Conservation (phyloP, 2,888 invertebrate genomes). For the Cheilosia vulpina region DNA sequence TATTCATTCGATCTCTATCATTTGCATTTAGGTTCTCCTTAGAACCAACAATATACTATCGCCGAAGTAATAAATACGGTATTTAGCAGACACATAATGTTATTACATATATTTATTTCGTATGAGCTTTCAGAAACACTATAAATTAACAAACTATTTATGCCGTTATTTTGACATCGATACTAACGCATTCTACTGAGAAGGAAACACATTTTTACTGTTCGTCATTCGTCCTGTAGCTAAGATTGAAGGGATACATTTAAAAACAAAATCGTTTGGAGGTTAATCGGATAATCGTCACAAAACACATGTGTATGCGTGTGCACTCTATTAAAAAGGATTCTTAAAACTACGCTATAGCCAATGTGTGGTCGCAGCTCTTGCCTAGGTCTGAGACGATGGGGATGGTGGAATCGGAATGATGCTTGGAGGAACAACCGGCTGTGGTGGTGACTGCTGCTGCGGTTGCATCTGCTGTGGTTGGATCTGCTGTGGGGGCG, state of each 20-base stretch:
- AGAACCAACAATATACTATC: neutral
- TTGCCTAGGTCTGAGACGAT: conserved; percentile 59
- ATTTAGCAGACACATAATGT: conserved; percentile 50
- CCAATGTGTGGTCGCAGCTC: conserved; percentile 29
- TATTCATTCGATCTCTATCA: too few relatives aligned
- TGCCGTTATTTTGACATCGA: conserved; percentile 28
- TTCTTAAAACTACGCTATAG: conserved; percentile 66
- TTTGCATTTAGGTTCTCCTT: too few relatives aligned
- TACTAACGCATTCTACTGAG: neutral
- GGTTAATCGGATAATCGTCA: conserved; percentile 36
- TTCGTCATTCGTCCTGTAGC: conserved; percentile 31
- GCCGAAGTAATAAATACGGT: neutral
- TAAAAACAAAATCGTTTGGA: conserved; percentile 12
- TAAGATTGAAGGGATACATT: conserved; percentile 28
- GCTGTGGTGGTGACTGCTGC: conserved; percentile 83
- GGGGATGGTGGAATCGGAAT: conserved; percentile 82
- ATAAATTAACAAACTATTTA: conserved; percentile 39
- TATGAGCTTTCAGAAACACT: conserved; percentile 52
- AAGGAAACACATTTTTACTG: conserved; percentile 5
- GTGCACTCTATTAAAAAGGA: conserved; percentile 33
- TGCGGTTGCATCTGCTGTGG: conserved; percentile 78
- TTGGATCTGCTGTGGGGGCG: conserved; percentile 80
- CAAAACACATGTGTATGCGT: conserved; percentile 9
- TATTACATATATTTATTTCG: conserved; percentile 54
- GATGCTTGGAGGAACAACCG: conserved; percentile 84